Evolutionary conservation across 2,797 vertebrate genomes (phyloP).

Genomic region (Tarsius wallacei): DNA sequence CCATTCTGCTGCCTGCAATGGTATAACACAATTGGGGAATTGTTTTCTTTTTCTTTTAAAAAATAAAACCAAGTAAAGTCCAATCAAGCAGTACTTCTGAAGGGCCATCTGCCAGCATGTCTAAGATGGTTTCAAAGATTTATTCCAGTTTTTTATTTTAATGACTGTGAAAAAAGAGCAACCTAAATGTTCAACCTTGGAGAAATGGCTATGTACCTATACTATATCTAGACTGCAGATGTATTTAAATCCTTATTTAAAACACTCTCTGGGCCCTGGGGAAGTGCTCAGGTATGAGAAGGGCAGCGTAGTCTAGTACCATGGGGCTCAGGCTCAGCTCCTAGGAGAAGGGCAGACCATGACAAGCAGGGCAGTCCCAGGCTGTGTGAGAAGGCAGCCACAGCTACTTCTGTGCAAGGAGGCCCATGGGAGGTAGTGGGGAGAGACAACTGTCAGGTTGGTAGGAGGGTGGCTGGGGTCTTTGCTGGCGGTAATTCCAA

Average conservation of each 20-base stretch:
- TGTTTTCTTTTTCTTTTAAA: not conserved
- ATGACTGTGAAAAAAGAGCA: not conserved
- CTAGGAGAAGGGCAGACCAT: not conserved
- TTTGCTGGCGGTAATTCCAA: not conserved
- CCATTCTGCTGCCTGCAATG: not conserved
- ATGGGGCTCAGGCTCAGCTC: not conserved
- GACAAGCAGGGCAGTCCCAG: not conserved
- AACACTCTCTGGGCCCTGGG: not conserved
- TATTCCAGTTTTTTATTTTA: not conserved
- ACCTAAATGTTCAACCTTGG: not conserved
- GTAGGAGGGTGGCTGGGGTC: not conserved
- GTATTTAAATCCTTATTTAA: not conserved
- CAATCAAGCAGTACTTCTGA: not conserved
- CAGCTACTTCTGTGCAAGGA: not conserved
- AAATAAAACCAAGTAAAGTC: not conserved
- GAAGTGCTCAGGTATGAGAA: not conserved
- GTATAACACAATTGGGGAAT: not conserved
- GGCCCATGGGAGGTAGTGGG: not conserved
- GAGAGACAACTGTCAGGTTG: too few relatives aligned
- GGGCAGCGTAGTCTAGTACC: not conserved
- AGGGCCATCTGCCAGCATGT: not conserved
- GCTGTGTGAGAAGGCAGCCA: not conserved
- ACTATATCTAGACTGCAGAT: not conserved
- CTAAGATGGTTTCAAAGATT: not conserved
- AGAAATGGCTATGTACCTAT: not conserved